phyloP scores from a whole-genome alignment of 2,888 invertebrate genomes.

The Rhogogaster chlorosoma region DNA sequence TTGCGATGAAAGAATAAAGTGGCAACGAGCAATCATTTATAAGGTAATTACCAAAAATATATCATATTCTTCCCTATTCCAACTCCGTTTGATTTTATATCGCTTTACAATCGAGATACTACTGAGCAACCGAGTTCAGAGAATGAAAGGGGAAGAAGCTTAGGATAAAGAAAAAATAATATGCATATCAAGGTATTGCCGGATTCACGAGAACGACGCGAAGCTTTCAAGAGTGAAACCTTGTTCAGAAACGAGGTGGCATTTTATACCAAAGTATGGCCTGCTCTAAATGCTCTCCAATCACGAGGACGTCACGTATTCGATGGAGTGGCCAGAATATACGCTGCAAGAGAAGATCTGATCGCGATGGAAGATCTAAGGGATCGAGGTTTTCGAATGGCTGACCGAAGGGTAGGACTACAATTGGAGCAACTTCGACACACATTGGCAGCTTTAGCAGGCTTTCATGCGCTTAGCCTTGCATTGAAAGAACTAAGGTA shows the following conservation, averaged over 20 bases:
- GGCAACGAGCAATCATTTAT: constrained; percentile 85
- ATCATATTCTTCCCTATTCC: background rate
- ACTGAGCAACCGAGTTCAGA: too few relatives aligned
- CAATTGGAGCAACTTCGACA: constrained; percentile 73
- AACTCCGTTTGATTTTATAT: too few relatives aligned
- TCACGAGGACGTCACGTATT: constrained; percentile 66
- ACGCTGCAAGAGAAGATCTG: constrained; percentile 75
- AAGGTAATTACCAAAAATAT: constrained; percentile 74
- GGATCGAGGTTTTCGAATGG: constrained; percentile 76
- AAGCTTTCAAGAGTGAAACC: constrained; percentile 86
- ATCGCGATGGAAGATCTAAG: constrained; percentile 79
- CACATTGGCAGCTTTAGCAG: constrained; percentile 77
- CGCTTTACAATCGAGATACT: too few relatives aligned
- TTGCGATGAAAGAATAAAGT: constrained; percentile 79
- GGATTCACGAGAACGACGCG: constrained; percentile 82
- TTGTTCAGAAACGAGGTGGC: constrained; percentile 86
- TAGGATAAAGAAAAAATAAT: background rate
- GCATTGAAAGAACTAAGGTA: constrained; percentile 75
- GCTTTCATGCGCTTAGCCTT: constrained; percentile 78
- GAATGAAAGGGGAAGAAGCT: too few relatives aligned
- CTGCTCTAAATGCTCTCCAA: constrained; percentile 83
- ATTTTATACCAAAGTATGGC: constrained; percentile 86
- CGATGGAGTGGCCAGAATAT: constrained; percentile 72
- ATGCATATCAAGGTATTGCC: constrained; percentile 79
- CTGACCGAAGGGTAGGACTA: constrained; percentile 75